Evolutionary conservation across 2,888 invertebrate genomes (phyloP), one percentile per base, ranked within the genome.

Genomic region (Diachrysia chrysitis): DNA sequence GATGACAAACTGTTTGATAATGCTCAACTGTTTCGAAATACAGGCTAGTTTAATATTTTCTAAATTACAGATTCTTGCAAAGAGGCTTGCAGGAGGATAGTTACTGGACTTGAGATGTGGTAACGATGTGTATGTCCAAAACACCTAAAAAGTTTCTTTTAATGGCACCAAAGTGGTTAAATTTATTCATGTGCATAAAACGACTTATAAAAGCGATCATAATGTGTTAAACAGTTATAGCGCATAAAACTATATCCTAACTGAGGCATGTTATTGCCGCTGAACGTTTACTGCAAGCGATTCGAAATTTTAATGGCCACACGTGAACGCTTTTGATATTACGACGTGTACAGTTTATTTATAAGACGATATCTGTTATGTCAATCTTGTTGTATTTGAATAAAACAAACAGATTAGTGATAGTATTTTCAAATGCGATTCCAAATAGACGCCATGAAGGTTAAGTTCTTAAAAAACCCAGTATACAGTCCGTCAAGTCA

Each of bases 201-300:
- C 57, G 69, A 53, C 73, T 48, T 72, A 76, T 71, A 75, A 71
- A 75, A 68, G 57, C 55, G 46, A 57, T 58, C 61, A 63, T 66
- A 58, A 53, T 66, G 79, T 81, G 82, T 64, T 67, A 81, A 78
- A 79, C 58, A 73, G 79, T 81, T 81, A 79, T 81, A 69, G 76
- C 73, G 55, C 82, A 79, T 79, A 69, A 79, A 79, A 79, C 79
- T 79, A 78, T 79, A 76, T 63, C 76, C 73, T 76, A 69, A 76
- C 76, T 66, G 79, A 73, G 66, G 57, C 67, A 70, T 79, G 79
- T 76, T 79, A 79, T 81, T 79, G 63, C 79, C 73, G 65, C 35
- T 32, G 68, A 81, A 67, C 70, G 76, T 79, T 79, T 73, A 79
- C 65, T 74, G 69, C 58, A 56, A 65, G 61, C 59, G 53, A 58